phyloP scores from a whole-genome alignment of 2,888 invertebrate species.

The Trichopoda pennipes region DNA sequence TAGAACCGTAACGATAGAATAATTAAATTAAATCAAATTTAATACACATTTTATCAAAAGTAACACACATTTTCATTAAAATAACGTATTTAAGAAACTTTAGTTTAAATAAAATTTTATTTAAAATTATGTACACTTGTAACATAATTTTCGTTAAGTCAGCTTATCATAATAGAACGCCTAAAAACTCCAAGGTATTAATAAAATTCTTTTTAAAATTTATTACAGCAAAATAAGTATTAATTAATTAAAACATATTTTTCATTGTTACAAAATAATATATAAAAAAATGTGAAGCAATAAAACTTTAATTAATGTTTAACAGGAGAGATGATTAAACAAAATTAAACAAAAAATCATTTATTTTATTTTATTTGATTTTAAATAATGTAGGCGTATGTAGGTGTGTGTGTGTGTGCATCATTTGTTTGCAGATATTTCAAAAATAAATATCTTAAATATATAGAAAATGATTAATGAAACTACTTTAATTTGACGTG shows the following conservation, averaged over 20 bases:
- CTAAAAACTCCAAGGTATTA: no score
- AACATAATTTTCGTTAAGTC: no score
- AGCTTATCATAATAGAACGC: no score
- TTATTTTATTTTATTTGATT: background rate
- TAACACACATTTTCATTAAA: no score
- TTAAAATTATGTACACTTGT: no score
- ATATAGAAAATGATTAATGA: constrained; percentile 56
- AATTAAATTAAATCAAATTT: no score
- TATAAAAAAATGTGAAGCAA: background rate
- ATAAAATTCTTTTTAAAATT: no score
- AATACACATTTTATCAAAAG: no score
- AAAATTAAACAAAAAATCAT: no score
- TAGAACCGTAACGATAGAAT: no score
- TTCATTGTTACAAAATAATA: background rate
- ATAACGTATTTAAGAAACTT: no score
- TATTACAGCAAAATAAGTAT: background rate
- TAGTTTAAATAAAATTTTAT: no score
- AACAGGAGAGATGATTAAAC: background rate
- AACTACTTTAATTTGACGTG: constrained; percentile 56
- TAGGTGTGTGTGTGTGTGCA: background rate
- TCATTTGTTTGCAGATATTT: background rate
- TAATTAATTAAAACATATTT: background rate
- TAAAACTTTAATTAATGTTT: background rate
- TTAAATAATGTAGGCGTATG: background rate
- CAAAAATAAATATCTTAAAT: constrained; percentile 29